A percentile compares a stretch with the other conserved stretches of the same genome.
phyloP scores from a whole-genome alignment of 1,140 invertebrate genomes.

The Nasonia longicornis region DNA sequence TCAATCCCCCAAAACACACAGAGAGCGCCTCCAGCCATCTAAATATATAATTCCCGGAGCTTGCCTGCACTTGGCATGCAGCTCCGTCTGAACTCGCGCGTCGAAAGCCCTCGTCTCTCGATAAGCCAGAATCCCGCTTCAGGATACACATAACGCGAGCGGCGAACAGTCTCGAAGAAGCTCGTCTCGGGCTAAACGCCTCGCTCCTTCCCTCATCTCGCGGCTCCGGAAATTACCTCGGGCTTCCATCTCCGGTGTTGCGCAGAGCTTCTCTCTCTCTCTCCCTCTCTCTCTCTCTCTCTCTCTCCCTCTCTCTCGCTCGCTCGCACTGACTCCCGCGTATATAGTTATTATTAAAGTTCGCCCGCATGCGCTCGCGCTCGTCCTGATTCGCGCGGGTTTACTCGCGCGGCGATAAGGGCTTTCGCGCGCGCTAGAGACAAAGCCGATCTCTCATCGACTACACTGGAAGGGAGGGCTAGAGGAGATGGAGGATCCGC shows the following conservation, averaged over 20 bases:
- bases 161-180: conserved; percentile 19
- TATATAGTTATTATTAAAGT: conserved; percentile 45
- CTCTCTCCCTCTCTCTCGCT: too few relatives aligned
- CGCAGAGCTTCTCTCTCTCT: background rate
- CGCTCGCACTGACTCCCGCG: background rate
- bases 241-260: conserved; percentile 44
- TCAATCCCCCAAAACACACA: background rate
- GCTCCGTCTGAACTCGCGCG: background rate
- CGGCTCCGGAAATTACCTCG: conserved; percentile 44
- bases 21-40: background rate
- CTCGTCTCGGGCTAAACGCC: conserved; percentile 36
- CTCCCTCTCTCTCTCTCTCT: background rate
- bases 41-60: background rate
- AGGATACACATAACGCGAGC: background rate
- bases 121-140: conserved; percentile 25
- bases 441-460: conserved; percentile 31
- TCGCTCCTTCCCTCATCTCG: background rate
- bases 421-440: conserved; percentile 22
- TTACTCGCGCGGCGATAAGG: conserved; percentile 37
- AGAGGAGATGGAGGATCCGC: background rate
- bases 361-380: conserved; percentile 17
- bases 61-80: conserved; percentile 4
- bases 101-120: background rate
- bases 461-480: background rate
- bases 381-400: background rate